A percentile compares a stretch with the other conserved stretches of the same genome.
These are phyloP conservation scores for Synanthedon formicaeformis DNA, from an alignment of 2,888 invertebrate species.

Conservation along the genomic window DNA sequence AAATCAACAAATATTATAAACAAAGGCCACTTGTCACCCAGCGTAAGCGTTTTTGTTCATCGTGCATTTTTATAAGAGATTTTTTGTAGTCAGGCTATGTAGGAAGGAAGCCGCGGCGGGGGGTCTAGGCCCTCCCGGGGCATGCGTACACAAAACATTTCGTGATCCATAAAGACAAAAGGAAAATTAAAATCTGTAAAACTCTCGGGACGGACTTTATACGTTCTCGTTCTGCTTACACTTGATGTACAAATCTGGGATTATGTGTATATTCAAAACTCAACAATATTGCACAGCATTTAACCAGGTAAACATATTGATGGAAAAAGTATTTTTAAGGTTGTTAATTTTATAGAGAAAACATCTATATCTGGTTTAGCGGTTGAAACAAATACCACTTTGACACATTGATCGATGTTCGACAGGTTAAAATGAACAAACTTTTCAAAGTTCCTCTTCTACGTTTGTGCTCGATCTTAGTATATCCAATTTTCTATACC, in stretches of 20 bases:
- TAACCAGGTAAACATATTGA: too few species aligned
- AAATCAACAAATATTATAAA: constrained; percentile 66
- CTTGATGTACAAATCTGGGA: constrained; percentile 5
- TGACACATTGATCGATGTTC: too few species aligned
- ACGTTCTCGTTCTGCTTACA: constrained; percentile 11
- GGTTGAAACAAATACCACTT: too few species aligned
- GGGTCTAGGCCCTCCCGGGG: constrained; percentile 61
- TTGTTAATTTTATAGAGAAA: too few species aligned
- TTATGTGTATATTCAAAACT: not conserved
- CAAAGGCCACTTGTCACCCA: constrained; percentile 67
- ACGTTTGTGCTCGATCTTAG: too few species aligned
- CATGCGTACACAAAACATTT: constrained; percentile 64
- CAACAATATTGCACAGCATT: not conserved
- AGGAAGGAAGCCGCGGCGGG: constrained; percentile 66
- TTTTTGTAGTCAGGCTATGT: constrained; percentile 63
- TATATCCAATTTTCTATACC: too few species aligned
- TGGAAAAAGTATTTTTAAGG: too few species aligned
- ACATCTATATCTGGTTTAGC: too few species aligned
- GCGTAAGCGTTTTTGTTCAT: constrained; percentile 61
- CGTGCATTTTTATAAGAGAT: constrained; percentile 62
- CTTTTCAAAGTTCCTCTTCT: too few species aligned
- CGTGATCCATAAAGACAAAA: constrained; percentile 70
- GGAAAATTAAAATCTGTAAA: constrained; percentile 63
- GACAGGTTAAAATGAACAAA: too few species aligned
- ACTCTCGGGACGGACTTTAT: constrained; percentile 39